These are phyloP conservation scores for Corythucha ciliata DNA, from an alignment of 2,888 invertebrate species.

Conservation along the genomic window DNA sequence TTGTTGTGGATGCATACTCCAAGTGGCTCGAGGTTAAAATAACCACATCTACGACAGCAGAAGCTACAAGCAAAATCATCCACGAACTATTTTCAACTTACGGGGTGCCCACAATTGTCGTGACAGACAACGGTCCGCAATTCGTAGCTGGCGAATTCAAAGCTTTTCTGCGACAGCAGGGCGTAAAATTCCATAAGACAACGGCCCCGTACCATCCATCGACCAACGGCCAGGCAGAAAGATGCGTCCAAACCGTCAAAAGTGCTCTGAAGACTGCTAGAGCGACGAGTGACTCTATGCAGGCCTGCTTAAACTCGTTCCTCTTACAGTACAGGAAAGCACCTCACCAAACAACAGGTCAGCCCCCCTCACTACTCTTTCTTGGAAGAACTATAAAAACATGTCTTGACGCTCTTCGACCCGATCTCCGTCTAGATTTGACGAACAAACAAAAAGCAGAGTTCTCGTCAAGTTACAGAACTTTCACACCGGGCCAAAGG, in stretches of 20 bases:
- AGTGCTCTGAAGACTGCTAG: neutral
- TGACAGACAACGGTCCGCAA: slow-evolving; percentile 31
- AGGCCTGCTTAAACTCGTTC: slow-evolving; percentile 1
- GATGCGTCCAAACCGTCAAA: slow-evolving; percentile 20
- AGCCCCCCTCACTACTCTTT: slow-evolving; percentile 10
- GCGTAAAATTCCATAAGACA: slow-evolving; percentile 29
- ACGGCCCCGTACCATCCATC: slow-evolving; percentile 22
- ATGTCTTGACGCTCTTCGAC: slow-evolving; percentile 7
- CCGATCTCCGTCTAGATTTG: neutral
- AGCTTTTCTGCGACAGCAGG: slow-evolving; percentile 27
- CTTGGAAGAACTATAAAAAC: slow-evolving; percentile 1
- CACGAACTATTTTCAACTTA: slow-evolving; percentile 25
- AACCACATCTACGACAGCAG: slow-evolving; percentile 24
- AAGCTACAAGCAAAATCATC: slow-evolving; percentile 25
- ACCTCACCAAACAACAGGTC: slow-evolving; percentile 14
- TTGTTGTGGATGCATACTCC: slow-evolving; percentile 33
- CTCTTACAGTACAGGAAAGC: slow-evolving; percentile 14
- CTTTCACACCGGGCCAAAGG: neutral
- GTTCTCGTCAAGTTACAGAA: neutral
- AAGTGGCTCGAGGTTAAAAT: slow-evolving; percentile 34
- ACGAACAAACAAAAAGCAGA: neutral
- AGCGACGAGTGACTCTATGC: slow-evolving; percentile 14
- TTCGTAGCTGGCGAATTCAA: slow-evolving; percentile 28
- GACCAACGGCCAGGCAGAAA: slow-evolving; percentile 18
- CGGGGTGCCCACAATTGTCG: slow-evolving; percentile 28